A percentile compares a stretch with the other conserved stretches of the same genome.
These are phyloP conservation scores for Anoplophora glabripennis DNA, from an alignment of 1,140 invertebrate species.

Conservation along the genomic window DNA sequence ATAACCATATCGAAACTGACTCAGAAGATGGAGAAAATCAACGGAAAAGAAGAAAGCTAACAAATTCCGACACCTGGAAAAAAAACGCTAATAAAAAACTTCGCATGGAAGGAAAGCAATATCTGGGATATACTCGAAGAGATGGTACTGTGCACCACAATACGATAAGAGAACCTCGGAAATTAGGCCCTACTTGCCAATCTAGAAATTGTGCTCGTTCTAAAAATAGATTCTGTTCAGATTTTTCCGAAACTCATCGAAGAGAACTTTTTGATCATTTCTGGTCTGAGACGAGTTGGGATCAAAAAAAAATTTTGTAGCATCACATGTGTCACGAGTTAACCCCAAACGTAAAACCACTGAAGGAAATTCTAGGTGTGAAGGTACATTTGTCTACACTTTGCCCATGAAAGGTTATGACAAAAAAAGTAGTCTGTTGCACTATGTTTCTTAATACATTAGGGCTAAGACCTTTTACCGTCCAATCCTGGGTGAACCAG, in stretches of 20 bases:
- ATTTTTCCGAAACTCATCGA: neutral
- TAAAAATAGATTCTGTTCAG: neutral
- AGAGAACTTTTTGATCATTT: slow-evolving; percentile 2
- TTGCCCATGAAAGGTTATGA: neutral
- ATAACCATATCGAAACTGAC: no score
- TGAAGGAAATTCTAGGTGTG: neutral
- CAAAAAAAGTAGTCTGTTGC: neutral
- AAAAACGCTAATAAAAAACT: neutral
- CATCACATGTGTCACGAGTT: neutral
- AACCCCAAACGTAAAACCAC: neutral
- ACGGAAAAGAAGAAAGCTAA: neutral
- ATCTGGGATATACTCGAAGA: slow-evolving; percentile 2
- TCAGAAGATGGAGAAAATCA: no score
- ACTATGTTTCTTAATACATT: neutral
- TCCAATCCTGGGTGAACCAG: neutral
- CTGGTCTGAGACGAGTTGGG: slow-evolving; percentile 2
- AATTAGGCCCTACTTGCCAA: neutral
- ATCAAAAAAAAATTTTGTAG: slow-evolving; percentile 2
- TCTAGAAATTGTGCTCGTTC: neutral
- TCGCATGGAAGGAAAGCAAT: slow-evolving; percentile 1
- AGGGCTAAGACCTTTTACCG: neutral
- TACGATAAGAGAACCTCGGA: neutral
- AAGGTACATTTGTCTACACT: neutral
- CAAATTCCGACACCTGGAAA: neutral
- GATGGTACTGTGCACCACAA: slow-evolving; percentile 1